A percentile compares a stretch with the other conserved stretches of the same genome.
Evolutionary conservation across 1,140 invertebrate genomes (phyloP).

Genomic region (Rhagoletis zephyria): DNA sequence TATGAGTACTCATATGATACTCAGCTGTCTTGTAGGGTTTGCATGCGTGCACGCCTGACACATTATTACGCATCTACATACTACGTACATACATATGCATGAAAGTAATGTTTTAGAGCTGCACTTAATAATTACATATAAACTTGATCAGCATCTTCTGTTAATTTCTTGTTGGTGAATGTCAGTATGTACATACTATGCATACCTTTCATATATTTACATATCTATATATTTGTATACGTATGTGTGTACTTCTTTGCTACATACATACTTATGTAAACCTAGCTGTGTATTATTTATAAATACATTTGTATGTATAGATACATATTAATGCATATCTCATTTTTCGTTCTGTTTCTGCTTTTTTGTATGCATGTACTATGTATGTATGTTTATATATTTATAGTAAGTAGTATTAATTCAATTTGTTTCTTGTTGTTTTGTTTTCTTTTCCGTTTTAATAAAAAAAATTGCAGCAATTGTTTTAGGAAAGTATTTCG

Average conservation of each 20-base stretch:
- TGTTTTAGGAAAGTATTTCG: constrained; percentile 48
- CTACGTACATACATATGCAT: constrained; percentile 6
- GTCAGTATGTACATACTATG: not conserved
- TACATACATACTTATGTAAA: constrained; percentile 26
- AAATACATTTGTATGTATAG: not conserved
- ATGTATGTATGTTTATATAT: not conserved
- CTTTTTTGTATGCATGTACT: not conserved
- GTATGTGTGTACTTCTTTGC: not conserved
- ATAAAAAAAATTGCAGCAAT: constrained; percentile 51
- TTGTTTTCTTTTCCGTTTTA: constrained; percentile 10
- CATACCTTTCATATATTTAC: not conserved
- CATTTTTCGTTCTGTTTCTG: not conserved
- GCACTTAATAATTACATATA: constrained; percentile 40
- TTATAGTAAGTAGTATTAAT: constrained; percentile 33
- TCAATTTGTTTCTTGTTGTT: not conserved
- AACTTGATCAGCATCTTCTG: constrained; percentile 49
- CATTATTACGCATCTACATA: not conserved
- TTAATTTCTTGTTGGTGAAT: constrained; percentile 37
- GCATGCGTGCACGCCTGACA: not conserved
- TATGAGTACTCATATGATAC: no score
- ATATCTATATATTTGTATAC: not conserved
- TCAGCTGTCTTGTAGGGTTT: no score
- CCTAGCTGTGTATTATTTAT: constrained; percentile 1
- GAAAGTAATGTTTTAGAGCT: constrained; percentile 34
- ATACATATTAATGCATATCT: constrained; percentile 17